Base-by-base conservation (phyloP, 2,888 invertebrate species). In the Melanargia galathea region DNA sequence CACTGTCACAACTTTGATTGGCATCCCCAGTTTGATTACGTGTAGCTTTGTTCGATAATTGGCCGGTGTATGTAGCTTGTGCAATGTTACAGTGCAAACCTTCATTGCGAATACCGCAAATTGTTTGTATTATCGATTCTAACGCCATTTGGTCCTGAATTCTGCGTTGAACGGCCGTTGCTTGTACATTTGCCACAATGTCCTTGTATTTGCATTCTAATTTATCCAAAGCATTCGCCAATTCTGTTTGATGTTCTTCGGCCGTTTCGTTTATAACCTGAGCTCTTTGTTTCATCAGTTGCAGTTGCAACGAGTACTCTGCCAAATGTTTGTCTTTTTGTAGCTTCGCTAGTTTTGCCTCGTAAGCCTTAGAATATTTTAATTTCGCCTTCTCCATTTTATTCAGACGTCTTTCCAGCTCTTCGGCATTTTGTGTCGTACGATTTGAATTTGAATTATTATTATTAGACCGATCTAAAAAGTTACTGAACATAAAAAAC, bases 131-230 rank as follows among this genome's bases (percentile, higher is more conserved):
- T 68, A 90, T 81, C 1, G 86, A 77, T 70, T 88, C 87, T 13
- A 91, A 72, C 1, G 86, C 79, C 40, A 80, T 78, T 73, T 90
- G 90, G 67, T 91, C 90, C 57, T 89, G 88, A 63, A 87, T 77
- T 62, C 87, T 79, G 54, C 88, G 73, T 69, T 91, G 88, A 66
- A 90, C 84, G 2, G 90, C 87, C 0, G 88, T 87, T 1, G 87
- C 80, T 76, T 91, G 90, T 61, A 90, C 81, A 61, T 82, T 87
- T 2, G 85, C 86, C 18, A 91, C 84, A 10, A 90, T 87, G 18
- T 87, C 85, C 72, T 88, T 90, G 69, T 90, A 91, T 72, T 86
- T 90, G 22, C 66, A 73, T 73, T 91, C 90, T 24, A 91, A 74
- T 74, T 88, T 90, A 20, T 84, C 83, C 6, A 90, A 66, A 10